Base-by-base conservation (phyloP, 1,140 invertebrate genomes). In the Lysiphlebus fabarum region DNA sequence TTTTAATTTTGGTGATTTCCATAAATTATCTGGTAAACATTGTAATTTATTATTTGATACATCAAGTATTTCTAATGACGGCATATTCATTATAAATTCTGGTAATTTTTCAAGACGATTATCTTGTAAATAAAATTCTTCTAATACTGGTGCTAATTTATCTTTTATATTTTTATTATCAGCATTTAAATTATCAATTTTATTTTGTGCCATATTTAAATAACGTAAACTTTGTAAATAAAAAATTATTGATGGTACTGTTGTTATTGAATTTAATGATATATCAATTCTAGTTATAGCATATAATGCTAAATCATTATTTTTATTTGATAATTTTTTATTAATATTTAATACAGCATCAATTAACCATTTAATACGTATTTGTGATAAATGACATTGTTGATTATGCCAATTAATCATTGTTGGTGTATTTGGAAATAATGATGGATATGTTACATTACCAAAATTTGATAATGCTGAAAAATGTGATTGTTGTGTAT, bases 381-480 rank as follows among this genome's bases (percentile, higher is more conserved):
- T 85, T 72, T 87, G 79, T 65, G 82, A 79, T 38, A 91, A 72
- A 62, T 86, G 83, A 72, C 87, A 87, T 53, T 87, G 84, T 65
- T 93, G 87, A 66, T 90, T 86, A 65, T 98, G 90, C 96, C 96
- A 99, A 76, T 96, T 93, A 5, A 99, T 86, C 85, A 95, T 95
- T 0, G 95, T 93, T 1, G 95, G 85, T 42, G 84, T 86, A 53
- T 89, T 88, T 6, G 95, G 95, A 71, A 92, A 92, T 58, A 94
- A 83, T 6, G 89, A 85, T 62, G 87, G 88, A 72, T 90, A 90
- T 1, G 89, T 90, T 38, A 91, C 82, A 61, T 86, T 84, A 2
- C 86, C 82, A 49, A 85, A 83, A 8, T 80, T 84, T 5, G 84
- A 81, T 10, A 84, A 66, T 4, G 81, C 79, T 7, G 79, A 78